Conservation (phyloP, 1,140 invertebrate species). For the Drosophila asahinai region DNA sequence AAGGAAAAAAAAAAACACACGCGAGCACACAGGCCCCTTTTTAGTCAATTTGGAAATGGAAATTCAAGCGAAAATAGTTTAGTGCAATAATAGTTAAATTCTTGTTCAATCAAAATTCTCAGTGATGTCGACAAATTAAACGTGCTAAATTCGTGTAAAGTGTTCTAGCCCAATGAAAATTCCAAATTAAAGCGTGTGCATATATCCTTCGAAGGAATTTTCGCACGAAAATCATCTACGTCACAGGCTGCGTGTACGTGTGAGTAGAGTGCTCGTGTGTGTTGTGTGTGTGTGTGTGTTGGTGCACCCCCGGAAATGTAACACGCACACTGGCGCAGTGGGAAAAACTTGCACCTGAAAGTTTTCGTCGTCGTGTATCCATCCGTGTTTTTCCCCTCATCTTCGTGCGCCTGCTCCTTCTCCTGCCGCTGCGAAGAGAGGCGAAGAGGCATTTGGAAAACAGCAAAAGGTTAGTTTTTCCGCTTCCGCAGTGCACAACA, state of each 20-base stretch:
- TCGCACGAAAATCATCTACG: slow-evolving; percentile 65
- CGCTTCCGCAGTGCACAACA: slow-evolving; percentile 37
- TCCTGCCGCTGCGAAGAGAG: slow-evolving; percentile 36
- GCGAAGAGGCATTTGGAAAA: slow-evolving; percentile 38
- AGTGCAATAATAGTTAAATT: slow-evolving; percentile 64
- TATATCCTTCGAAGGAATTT: slow-evolving; percentile 63
- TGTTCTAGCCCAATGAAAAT: slow-evolving; percentile 16
- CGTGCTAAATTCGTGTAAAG: slow-evolving; percentile 6
- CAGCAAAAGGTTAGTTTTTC: slow-evolving; percentile 72
- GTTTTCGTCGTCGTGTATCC: slow-evolving; percentile 57
- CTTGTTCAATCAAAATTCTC: slow-evolving; percentile 49
- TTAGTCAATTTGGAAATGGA: slow-evolving; percentile 40
- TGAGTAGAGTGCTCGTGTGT: slow-evolving; percentile 50
- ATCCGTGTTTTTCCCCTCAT: slow-evolving; percentile 36
- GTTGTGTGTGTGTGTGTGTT: slow-evolving; percentile 44
- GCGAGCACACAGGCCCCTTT: slow-evolving; percentile 14
- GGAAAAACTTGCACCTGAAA: slow-evolving; percentile 82
- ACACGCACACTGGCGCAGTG: slow-evolving; percentile 58
- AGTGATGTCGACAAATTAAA: slow-evolving; percentile 36
- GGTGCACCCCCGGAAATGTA: slow-evolving; percentile 79
- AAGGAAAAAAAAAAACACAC: slow-evolving; percentile 22
- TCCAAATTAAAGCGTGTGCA: slow-evolving; percentile 22
- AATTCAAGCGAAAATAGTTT: slow-evolving; percentile 45
- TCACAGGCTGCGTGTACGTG: slow-evolving; percentile 61
- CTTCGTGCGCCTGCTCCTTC: slow-evolving; percentile 56